Base-by-base conservation (phyloP, 2,797 vertebrate genomes). In the Hyperoplus immaculatus region DNA sequence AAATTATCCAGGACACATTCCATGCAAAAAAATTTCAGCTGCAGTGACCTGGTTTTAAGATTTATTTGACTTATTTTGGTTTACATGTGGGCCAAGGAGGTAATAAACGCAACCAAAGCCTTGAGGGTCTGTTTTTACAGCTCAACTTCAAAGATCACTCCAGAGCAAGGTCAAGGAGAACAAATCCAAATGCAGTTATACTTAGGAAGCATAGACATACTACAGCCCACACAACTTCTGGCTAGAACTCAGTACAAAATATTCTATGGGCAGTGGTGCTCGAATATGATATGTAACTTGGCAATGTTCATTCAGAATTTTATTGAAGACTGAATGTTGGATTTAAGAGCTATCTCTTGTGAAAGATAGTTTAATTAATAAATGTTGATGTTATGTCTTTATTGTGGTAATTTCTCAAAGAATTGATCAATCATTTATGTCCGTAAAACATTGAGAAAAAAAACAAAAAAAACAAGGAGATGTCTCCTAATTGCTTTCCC, bases 21-120 rank as follows among this genome's bases (percentile, higher is more conserved):
- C 9, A 53, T 36, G 15, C 6, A 46, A 9, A 5, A 21, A 39
- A 10, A 11, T 42, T 63, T 59, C 4, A 39, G 42, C 21, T 36
- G 21, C 47, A 1, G 15, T 39, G 51, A 45, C 10, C 16, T 43
- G 0, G 3, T 47, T 65, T 60, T 36, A 64, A 29, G 29, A 21
- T 13, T 53, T 68, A 15, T 74, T 61, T 65, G 5, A 47, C 12
- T 14, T 57, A n/a, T 45, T n/a, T 66, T 36, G 6, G 4, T 50
- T 71, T 15, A 47, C 7, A 69, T 78, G 59, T 72, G 4, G 42
- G 55, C 6, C 51, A 57, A 58, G 16, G 4, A 47, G 9, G 11
- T 49, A 9, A 45, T 61, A 43, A 29, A 61, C 18, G 29, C 36
- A 63, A 54, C 69, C 21, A 43, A 36, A 50, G 21, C 60, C 13